Base-by-base conservation (phyloP, 2,113 vertebrate species). In the human region DNA sequence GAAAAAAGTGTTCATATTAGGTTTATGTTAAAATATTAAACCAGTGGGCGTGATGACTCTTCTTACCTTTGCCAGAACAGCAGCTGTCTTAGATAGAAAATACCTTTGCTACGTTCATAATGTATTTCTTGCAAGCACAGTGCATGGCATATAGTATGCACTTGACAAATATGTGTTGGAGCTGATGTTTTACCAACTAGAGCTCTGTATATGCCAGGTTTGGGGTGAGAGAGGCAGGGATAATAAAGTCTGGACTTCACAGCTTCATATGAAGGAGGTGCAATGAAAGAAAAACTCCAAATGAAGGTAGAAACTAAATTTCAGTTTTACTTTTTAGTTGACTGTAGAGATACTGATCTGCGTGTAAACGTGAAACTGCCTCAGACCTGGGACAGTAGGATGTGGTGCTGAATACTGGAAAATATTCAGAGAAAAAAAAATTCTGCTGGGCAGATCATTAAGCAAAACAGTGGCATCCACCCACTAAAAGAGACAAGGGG, bases 321-420 rank as follows among this genome's bases (percentile, higher is more conserved):
- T 93, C 68, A 96, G 84, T 89, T 93, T 97, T 96, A 61, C 52
- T 76, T 89, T 97, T 97, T 59, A 88, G 76, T 81, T 90, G 68
- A 93, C 50, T 82, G 9, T 55, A 73, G 93, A 79, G n/a, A 97
- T 90, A 88, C 0, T 92, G 92, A 94, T 84, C 90, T 96, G 87
- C 48, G 40, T 92, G 89, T 88, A 92, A 96, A 94, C 30, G n/a
- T 88, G 72, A 95, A 97, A 87, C 23, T 94, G 18, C 64, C 66
- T 85, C 89, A 70, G 59, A 88, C 38, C 43, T 90, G 48, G 76
- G 27, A 52, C 23, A 92, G 64, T 38, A 80, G 66, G 61, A 90
- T 38, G 48, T 35, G 20, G n/a, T n/a, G 45, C 32, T 68, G 18
- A 89, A 94, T 48, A 45, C 64, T 81, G 73, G 76, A 95, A 95